Base-by-base conservation (phyloP, 1,140 invertebrate genomes). In the Bactericera cockerelli region DNA sequence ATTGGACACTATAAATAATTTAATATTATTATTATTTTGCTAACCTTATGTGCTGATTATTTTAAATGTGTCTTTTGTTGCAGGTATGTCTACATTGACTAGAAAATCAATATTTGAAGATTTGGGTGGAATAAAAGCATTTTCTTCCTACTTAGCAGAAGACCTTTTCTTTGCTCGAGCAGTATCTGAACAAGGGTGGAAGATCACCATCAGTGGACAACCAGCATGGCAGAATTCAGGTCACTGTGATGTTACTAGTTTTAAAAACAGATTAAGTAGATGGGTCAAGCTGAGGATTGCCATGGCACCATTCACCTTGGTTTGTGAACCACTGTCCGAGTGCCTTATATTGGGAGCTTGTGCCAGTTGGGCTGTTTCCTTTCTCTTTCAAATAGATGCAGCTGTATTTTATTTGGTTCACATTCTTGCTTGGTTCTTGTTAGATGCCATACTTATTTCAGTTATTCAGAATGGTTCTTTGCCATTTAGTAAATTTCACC, bases 141-240 rank as follows among this genome's bases (percentile, higher is more conserved):
- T 99, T 73, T 89, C 88, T 1, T 85, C 89, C 61, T 99, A 98
- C 71, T 74, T 99, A 21, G 95, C 95, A 0, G 97, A 99, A 74
- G 97, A 99, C 75, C 98, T 91, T 73, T 98, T 99, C 70, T 87
- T 99, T 69, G 93, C 93, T n/a, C 88, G 95, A 73, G 83, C 83
- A 21, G 79, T 98, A 58, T 81, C 81, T 10, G 83, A 92, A 64
- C 76, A 82, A 64, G 87, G 87, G 10, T 92, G 87, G 86, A 77
- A 77, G 63, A 84, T 88, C 68, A 78, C 81, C 1, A 83, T 92
- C 39, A 81, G 82, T 67, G 88, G 89, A 67, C 86, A 93, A 67
- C 92, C 93, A 14, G 93, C 93, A 10, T 79, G 87, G 72, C 94
- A 98, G 74, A 98, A 98, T 72, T 83, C 85, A 65, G 93, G 92